These are phyloP conservation scores for Premnoplex brunnescens DNA, from an alignment of 2,797 vertebrate genomes.

Conservation along the genomic window DNA sequence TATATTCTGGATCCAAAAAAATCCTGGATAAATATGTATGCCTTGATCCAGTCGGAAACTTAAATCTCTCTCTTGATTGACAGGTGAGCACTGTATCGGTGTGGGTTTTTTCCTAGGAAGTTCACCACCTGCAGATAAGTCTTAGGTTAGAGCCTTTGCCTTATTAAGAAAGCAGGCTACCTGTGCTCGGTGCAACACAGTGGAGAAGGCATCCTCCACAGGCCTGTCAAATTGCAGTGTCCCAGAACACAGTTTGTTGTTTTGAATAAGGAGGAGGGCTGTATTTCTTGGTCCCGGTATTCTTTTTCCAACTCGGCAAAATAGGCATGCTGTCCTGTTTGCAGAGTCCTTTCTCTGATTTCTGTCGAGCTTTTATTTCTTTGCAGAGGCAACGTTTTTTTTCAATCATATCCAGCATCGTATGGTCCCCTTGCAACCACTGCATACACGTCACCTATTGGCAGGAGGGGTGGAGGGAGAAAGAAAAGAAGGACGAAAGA, in stretches of 20 bases:
- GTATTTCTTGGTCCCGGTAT: slow-evolving; percentile 88
- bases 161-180: slow-evolving; percentile 49
- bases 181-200: slow-evolving; percentile 28
- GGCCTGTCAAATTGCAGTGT: slow-evolving; percentile 91
- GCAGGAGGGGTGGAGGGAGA: neutral
- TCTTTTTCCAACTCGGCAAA: slow-evolving; percentile 90
- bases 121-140: slow-evolving; percentile 53
- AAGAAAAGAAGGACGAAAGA: neutral
- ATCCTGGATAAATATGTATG: slow-evolving; percentile 72
- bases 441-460: slow-evolving; percentile 92
- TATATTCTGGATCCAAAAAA: slow-evolving; percentile 79
- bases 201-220: slow-evolving; percentile 28
- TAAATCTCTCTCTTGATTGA: slow-evolving; percentile 61
- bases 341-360: slow-evolving; percentile 89
- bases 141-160: slow-evolving; percentile 51
- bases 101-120: slow-evolving; percentile 17
- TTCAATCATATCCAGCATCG: slow-evolving; percentile 98
- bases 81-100: neutral
- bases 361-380: slow-evolving; percentile 94
- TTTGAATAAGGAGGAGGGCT: slow-evolving; percentile 94
- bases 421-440: slow-evolving; percentile 95
- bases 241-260: slow-evolving; percentile 97
- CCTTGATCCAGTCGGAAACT: slow-evolving; percentile 65
- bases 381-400: slow-evolving; percentile 95
- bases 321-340: slow-evolving; percentile 91